These are phyloP conservation scores for Pleuronectes platessa DNA, from an alignment of 2,113 vertebrate species.

Conservation along the genomic window DNA sequence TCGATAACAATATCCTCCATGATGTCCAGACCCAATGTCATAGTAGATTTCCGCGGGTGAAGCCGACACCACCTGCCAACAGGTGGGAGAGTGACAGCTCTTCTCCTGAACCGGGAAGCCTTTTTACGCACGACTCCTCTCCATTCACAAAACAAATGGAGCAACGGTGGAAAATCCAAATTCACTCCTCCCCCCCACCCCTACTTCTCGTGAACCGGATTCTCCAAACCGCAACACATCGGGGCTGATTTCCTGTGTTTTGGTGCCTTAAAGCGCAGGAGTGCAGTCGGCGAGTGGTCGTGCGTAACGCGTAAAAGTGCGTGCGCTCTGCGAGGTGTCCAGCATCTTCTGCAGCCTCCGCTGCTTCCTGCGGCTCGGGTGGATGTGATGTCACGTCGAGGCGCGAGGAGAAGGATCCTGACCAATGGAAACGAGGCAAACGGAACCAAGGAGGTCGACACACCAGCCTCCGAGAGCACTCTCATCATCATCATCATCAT, in stretches of 20 bases:
- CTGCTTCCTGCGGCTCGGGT: conserved; percentile 70
- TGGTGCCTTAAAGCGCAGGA: conserved; percentile 17
- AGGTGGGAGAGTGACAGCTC: conserved; percentile 67
- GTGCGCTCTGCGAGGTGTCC: conserved; percentile 72
- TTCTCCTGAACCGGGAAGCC: conserved; percentile 15
- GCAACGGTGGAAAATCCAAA: conserved; percentile 5
- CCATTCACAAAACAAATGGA: conserved; percentile 57
- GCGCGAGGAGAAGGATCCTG: conserved; percentile 62
- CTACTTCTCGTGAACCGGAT: conserved; percentile 1
- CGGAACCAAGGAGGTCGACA: conserved; percentile 43
- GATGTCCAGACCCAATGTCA: conserved; percentile 83
- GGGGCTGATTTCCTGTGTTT: conserved; percentile 19
- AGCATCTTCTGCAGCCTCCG: conserved; percentile 75
- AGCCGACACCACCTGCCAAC: conserved; percentile 73
- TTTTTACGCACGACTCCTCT: conserved; percentile 59
- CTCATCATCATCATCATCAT: conserved; percentile 32
- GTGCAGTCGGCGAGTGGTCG: conserved; percentile 12
- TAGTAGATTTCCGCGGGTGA: conserved; percentile 68
- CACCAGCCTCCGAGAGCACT: conserved; percentile 49
- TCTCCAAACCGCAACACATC: conserved; percentile 25
- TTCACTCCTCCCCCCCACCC: conserved; percentile 15
- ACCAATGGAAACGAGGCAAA: conserved; percentile 74
- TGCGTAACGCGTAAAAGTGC: conserved; percentile 49
- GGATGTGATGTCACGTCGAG: conserved; percentile 82
- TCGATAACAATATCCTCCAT: conserved; percentile 85